Conservation (phyloP, 1,140 invertebrate species). For the Leptinotarsa undecemlineata region DNA sequence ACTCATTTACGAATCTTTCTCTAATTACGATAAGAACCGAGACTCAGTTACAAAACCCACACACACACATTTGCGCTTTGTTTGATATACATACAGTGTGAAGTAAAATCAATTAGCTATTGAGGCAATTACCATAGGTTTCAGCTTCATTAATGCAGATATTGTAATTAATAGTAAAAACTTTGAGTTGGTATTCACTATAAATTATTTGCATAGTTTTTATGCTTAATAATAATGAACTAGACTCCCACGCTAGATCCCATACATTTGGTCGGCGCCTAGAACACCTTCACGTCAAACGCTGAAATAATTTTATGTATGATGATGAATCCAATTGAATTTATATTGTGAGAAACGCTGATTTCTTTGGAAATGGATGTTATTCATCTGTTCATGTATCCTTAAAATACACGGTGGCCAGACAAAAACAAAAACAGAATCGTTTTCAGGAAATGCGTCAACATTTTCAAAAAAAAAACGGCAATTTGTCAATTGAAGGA, state of each 20-base stretch:
- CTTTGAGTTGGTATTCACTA: conserved; percentile 10
- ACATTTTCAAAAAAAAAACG: too few species aligned
- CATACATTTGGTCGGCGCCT: conserved; percentile 4
- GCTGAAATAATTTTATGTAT: background rate
- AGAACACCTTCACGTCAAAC: conserved; percentile 14
- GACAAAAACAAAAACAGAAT: too few species aligned
- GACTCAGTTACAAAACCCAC: background rate
- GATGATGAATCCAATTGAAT: conserved; percentile 2
- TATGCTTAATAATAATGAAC: conserved; percentile 13
- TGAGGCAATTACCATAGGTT: background rate
- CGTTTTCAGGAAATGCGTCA: too few species aligned
- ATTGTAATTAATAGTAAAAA: conserved; percentile 12
- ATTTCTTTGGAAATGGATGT: background rate
- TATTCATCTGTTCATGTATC: background rate
- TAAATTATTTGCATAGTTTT: conserved; percentile 18
- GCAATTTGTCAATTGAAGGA: too few species aligned
- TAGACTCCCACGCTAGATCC: background rate
- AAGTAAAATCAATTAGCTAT: background rate
- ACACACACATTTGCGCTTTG: background rate
- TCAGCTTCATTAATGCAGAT: background rate
- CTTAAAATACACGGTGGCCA: background rate
- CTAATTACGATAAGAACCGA: background rate
- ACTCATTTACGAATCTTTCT: background rate
- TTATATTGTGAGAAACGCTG: background rate
- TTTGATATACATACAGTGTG: conserved; percentile 2